A percentile compares a stretch with the other conserved stretches of the same genome.
Evolutionary conservation across 2,797 vertebrate species (phyloP).

Genomic region (Tragopan temminckii): DNA sequence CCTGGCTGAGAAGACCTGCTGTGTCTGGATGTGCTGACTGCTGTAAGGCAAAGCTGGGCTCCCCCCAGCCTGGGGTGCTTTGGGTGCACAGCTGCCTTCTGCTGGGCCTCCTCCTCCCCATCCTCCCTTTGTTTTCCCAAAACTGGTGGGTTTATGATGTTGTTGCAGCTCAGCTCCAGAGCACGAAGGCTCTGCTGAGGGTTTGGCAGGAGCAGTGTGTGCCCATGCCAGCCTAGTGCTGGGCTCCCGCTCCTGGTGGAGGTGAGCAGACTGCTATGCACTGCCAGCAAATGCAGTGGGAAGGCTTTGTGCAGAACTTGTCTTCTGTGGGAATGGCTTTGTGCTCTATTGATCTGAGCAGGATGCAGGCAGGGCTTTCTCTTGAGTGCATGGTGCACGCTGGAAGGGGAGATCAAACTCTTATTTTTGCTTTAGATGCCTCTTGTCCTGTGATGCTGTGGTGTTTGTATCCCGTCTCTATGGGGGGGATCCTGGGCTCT

Average conservation of each 20-base stretch:
- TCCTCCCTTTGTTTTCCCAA: neutral
- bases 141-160: neutral
- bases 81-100: neutral
- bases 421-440: neutral
- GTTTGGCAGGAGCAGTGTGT: neutral
- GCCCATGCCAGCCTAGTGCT: neutral
- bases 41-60: neutral
- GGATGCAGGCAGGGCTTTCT: neutral
- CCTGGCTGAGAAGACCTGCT: neutral
- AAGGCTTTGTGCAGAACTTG: neutral
- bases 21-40: fast-evolving
- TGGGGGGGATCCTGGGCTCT: neutral
- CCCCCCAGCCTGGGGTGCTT: fast-evolving
- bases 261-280: neutral
- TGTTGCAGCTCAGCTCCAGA: neutral
- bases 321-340: neutral
- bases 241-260: neutral
- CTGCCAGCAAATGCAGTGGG: neutral
- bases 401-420: neutral
- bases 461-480: neutral
- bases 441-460: fast-evolving
- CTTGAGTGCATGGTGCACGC: neutral
- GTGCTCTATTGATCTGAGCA: neutral
- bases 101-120: neutral
- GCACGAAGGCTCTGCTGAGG: neutral